These are phyloP conservation scores for Resseliella maxima DNA, from an alignment of 2,888 invertebrate genomes.

Conservation along the genomic window DNA sequence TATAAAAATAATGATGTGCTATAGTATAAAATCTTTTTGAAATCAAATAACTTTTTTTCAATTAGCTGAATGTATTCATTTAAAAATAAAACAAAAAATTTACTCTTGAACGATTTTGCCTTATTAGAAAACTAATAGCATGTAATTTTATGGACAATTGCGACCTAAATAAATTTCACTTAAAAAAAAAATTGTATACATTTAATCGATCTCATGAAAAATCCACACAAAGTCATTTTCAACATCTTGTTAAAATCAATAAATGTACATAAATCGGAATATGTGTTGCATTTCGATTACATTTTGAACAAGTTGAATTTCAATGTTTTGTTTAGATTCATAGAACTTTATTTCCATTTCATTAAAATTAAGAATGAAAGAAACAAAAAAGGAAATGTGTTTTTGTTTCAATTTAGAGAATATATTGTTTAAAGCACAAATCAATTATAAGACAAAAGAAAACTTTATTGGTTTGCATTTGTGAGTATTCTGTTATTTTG, in stretches of 20 bases:
- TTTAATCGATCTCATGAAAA: neutral
- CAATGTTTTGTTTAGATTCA: neutral
- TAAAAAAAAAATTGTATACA: neutral
- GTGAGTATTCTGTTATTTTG: too few relatives aligned
- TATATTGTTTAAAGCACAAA: neutral
- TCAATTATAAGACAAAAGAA: neutral
- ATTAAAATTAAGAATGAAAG: too few relatives aligned
- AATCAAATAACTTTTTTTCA: neutral
- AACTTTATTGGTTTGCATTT: too few relatives aligned
- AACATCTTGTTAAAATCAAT: neutral
- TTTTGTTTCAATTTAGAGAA: neutral
- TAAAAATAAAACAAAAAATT: too few relatives aligned
- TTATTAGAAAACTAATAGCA: neutral
- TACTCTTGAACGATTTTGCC: constrained; percentile 15
- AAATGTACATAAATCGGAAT: neutral
- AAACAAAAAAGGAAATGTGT: too few relatives aligned
- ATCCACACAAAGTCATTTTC: neutral
- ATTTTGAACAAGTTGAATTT: too few relatives aligned
- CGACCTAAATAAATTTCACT: constrained; percentile 1
- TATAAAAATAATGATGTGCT: too few relatives aligned
- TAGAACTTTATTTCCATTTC: neutral
- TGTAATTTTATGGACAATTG: neutral
- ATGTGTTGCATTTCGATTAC: neutral
- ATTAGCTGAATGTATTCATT: neutral
- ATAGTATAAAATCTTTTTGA: too few relatives aligned